Evolutionary conservation across 2,888 invertebrate species (phyloP), one percentile per base, ranked within the genome.

Genomic region (Parelbella ahira): DNA sequence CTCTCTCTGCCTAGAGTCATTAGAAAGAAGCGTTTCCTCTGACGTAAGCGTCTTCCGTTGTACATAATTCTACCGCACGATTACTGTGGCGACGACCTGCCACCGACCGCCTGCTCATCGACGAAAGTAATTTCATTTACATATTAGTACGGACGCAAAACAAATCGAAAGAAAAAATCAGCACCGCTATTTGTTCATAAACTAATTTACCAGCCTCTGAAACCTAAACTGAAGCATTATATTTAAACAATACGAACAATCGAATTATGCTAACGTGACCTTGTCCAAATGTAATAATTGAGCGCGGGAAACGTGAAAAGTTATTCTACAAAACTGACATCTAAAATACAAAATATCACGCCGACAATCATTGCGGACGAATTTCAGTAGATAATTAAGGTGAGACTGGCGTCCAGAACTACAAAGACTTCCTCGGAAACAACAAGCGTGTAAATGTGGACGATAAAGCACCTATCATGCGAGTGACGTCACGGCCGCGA

Each of bases 401-500:
- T 12, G 42, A 19, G 6, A 9, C 8, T 7, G 4, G 32, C 24
- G 10, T 11, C 23, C 4, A 12, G 21, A 34, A 34, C 28, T 28
- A 20, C 19, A 25, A 29, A 42, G 27, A 34, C 28, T 48, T 39
- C 45, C 41, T 48, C 46, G 29, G 42, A 44, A 42, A 48, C 38
- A 48, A 37, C 29, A 9, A 37, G 30, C 45, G 33, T 41, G 45
- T 44, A 41, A 54, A 63, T 60, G 54, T 58, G 56, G 54, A 58
- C 66, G 74, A 72, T 75, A 75, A 71, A 66, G 54, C 63, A 67
- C 55, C 63, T 75, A 78, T 77, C 72, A 66, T 62, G 59, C 57
- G 53, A 46, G 63, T 83, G 81, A 84, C 82, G 82, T 84, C 79
- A 78, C 49, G 49, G 53, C 41, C 48, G 59, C 65, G 65, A 63